Conservation (phyloP, 2,797 vertebrate species). For the Poliocrania exsul region DNA sequence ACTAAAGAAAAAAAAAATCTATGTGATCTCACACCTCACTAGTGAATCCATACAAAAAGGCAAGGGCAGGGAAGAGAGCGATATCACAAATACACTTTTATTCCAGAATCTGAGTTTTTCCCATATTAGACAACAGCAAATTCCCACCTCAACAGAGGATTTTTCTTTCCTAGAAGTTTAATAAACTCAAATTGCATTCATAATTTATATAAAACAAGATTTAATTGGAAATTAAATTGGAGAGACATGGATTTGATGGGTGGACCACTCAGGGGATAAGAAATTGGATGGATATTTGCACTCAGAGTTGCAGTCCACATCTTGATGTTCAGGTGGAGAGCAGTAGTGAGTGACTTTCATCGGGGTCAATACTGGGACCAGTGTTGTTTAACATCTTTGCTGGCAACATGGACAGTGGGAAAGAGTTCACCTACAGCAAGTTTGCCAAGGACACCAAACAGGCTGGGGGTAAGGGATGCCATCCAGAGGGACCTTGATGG, state of each 20-base stretch:
- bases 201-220: background rate
- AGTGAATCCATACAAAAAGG: background rate
- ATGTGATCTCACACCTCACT: background rate
- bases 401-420: background rate
- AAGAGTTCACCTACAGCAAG: background rate
- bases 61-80: background rate
- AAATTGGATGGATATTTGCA: background rate
- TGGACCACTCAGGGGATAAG: background rate
- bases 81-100: background rate
- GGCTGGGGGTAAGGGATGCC: background rate
- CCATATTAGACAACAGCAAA: background rate
- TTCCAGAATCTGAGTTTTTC: background rate
- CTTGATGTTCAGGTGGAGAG: background rate
- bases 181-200: background rate
- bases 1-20: background rate
- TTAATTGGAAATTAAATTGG: background rate
- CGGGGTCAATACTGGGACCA: background rate
- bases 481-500: background rate
- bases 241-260: background rate
- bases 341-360: background rate
- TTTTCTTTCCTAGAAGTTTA: background rate
- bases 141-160: background rate
- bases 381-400: background rate
- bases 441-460: background rate
- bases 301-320: background rate